Percentiles rank a stretch among this genome's conserved stretches.
These are phyloP conservation scores for Clanis bilineata DNA, from an alignment of 2,888 invertebrate genomes.

Conservation along the genomic window DNA sequence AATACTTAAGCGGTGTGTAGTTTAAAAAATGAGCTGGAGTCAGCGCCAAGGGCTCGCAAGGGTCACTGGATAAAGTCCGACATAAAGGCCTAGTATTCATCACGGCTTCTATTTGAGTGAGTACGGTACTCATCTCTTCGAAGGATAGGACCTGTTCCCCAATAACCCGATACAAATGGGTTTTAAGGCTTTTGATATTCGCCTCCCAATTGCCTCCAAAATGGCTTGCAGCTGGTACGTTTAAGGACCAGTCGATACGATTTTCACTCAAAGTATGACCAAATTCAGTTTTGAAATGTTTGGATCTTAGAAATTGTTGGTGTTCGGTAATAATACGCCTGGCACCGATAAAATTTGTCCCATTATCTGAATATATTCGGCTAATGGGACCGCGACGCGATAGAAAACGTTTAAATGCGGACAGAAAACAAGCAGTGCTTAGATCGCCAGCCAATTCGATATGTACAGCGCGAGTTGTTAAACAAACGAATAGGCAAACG, in stretches of 20 bases:
- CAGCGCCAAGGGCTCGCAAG: not conserved
- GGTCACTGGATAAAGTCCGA: not conserved
- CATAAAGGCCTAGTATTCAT: slow-evolving; percentile 7
- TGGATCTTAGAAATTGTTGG: too few relatives aligned
- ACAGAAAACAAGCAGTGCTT: slow-evolving; percentile 33
- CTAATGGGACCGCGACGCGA: slow-evolving; percentile 34
- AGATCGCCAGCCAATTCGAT: slow-evolving; percentile 27
- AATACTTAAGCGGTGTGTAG: not conserved
- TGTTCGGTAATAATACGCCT: too few relatives aligned
- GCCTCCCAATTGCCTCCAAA: slow-evolving; percentile 27
- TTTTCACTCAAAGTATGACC: too few relatives aligned
- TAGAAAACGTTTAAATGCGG: slow-evolving; percentile 37
- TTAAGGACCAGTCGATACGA: too few relatives aligned
- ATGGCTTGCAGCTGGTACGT: slow-evolving; percentile 17
- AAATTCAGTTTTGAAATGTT: too few relatives aligned
- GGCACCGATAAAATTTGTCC: slow-evolving; percentile 44
- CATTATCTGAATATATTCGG: slow-evolving; percentile 36
- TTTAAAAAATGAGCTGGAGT: too few relatives aligned
- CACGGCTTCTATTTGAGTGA: slow-evolving; percentile 3
- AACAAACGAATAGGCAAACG: too few relatives aligned
- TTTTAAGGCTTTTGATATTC: slow-evolving; percentile 24
- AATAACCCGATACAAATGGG: slow-evolving; percentile 23
- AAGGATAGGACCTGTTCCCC: slow-evolving; percentile 3
- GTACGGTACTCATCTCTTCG: slow-evolving; percentile 6
- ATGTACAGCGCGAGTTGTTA: slow-evolving; percentile 15